These are phyloP conservation scores for Callaeas wilsoni DNA, from an alignment of 2,113 vertebrate genomes.

Conservation along the genomic window DNA sequence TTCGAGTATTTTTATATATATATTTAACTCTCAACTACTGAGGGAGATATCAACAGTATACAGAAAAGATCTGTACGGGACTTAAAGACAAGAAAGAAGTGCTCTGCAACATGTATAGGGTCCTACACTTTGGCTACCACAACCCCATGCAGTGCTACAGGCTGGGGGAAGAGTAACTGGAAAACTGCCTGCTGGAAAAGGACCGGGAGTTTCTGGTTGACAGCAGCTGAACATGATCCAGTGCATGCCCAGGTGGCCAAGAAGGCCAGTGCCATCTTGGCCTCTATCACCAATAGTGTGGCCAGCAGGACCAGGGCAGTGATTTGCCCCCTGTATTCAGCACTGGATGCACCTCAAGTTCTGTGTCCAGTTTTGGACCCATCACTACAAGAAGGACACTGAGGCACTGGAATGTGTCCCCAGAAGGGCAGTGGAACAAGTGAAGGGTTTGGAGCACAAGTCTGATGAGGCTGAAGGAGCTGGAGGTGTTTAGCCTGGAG, in stretches of 20 bases:
- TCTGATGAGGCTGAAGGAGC: background rate
- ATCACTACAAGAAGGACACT: background rate
- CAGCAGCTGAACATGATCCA: too few relatives aligned
- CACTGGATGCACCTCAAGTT: background rate
- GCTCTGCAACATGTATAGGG: background rate
- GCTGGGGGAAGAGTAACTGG: background rate
- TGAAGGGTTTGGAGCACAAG: background rate
- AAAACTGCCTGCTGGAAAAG: background rate
- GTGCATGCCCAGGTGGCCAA: too few relatives aligned
- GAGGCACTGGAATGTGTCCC: background rate
- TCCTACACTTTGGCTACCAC: background rate
- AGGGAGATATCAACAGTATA: background rate
- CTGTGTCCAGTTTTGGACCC: background rate
- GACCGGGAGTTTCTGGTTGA: background rate
- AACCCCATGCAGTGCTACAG: background rate
- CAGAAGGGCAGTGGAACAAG: background rate
- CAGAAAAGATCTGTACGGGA: background rate
- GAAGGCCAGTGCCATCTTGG: background rate
- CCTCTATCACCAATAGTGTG: background rate
- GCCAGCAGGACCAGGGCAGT: background rate
- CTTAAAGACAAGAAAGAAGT: background rate
- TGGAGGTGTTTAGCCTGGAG: background rate
- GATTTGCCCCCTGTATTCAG: background rate
- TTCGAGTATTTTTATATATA: background rate
- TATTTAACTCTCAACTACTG: background rate